A percentile compares a stretch with the other conserved stretches of the same genome.
These are phyloP conservation scores for Catalaphyllia jardinei DNA, from an alignment of 64 coral and sea anemone species.

Conservation along the genomic window DNA sequence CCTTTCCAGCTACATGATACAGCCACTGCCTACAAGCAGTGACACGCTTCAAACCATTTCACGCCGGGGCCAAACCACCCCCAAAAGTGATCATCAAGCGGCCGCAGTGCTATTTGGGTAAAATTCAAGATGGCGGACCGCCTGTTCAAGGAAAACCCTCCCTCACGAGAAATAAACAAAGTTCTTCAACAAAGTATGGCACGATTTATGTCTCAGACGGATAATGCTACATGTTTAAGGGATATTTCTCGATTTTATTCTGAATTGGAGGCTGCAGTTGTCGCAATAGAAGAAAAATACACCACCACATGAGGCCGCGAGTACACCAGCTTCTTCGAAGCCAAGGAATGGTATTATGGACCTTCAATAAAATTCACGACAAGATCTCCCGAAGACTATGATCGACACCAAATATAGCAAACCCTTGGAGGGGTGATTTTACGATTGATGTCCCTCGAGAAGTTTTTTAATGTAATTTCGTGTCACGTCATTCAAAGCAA, in stretches of 20 bases:
- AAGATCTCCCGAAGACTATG: slow-evolving; percentile 27
- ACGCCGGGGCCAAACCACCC: no score
- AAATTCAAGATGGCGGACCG: slow-evolving; percentile 31
- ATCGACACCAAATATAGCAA: slow-evolving; percentile 35
- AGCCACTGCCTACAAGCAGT: no score
- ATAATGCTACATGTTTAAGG: background rate
- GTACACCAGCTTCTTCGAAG: slow-evolving; percentile 26
- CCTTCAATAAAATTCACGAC: no score
- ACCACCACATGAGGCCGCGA: background rate
- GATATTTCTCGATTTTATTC: slow-evolving; percentile 26
- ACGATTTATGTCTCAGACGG: slow-evolving; percentile 1
- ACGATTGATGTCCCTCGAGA: slow-evolving; percentile 37
- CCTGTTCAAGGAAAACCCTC: no score
- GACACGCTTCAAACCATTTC: no score
- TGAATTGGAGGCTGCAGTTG: slow-evolving; percentile 13
- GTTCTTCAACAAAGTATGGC: no score
- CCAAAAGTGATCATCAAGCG: slow-evolving; percentile 5
- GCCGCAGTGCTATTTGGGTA: slow-evolving; percentile 22
- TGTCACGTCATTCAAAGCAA: no score
- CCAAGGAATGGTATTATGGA: no score
- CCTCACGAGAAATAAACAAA: no score
- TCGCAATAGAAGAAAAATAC: slow-evolving; percentile 30
- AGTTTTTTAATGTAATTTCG: slow-evolving; percentile 28
- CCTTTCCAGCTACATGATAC: no score
- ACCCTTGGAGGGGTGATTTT: no score